These are phyloP conservation scores for Anser brachyrhynchus DNA, from an alignment of 2,113 vertebrate species.

Conservation along the genomic window DNA sequence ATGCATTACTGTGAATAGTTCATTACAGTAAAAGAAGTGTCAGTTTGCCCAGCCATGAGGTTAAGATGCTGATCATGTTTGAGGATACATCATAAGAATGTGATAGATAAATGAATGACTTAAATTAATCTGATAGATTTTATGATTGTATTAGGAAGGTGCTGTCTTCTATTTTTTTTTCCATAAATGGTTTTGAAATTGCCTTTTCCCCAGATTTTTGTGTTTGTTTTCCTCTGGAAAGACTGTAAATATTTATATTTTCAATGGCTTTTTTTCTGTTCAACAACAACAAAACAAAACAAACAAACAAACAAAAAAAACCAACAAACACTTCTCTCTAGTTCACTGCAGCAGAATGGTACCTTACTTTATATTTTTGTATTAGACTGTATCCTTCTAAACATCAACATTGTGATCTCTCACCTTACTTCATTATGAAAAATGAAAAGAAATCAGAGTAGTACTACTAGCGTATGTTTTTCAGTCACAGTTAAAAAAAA, in stretches of 20 bases:
- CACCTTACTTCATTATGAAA: neutral
- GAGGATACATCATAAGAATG: neutral
- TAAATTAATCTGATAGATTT: neutral
- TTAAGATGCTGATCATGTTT: neutral
- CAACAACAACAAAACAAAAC: too few relatives aligned
- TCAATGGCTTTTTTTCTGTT: neutral
- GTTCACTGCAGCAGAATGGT: neutral
- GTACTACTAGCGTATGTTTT: neutral
- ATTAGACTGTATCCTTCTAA: neutral
- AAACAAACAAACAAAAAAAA: too few relatives aligned
- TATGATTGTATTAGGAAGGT: neutral
- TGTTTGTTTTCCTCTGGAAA: neutral
- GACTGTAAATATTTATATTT: neutral
- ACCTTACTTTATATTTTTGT: neutral
- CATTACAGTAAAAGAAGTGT: neutral
- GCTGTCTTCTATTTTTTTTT: neutral
- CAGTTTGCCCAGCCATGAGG: neutral
- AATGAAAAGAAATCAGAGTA: neutral
- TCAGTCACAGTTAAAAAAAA: neutral
- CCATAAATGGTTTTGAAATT: neutral
- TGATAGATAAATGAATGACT: neutral
- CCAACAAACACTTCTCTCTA: neutral
- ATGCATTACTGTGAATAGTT: neutral
- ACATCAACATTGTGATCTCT: neutral
- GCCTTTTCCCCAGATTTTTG: neutral